These are phyloP conservation scores for Portunus trituberculatus DNA, from an alignment of 1,140 invertebrate species.

Conservation along the genomic window DNA sequence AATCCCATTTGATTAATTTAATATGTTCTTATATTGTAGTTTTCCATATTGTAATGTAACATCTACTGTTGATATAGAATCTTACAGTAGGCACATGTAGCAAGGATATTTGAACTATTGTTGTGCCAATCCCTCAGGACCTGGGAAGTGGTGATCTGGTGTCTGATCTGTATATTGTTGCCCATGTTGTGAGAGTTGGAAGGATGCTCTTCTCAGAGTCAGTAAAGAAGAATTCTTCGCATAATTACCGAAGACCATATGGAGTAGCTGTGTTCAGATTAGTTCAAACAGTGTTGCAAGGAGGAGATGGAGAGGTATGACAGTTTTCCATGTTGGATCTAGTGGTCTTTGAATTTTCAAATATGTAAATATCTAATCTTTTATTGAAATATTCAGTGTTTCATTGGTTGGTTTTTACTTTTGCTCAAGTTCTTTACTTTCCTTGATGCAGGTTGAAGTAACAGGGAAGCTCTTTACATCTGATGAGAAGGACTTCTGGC, in stretches of 20 bases:
- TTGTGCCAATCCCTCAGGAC: conserved; percentile 81
- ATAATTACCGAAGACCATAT: conserved; percentile 87
- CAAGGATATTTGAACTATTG: background rate
- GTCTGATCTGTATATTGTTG: conserved; percentile 91
- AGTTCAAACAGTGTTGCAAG: conserved; percentile 78
- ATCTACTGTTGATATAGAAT: no score
- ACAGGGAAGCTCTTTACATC: conserved; percentile 88
- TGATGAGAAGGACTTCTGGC: conserved; percentile 95
- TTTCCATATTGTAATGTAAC: no score
- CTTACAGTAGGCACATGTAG: background rate
- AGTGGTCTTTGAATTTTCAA: conserved; percentile 3
- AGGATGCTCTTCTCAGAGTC: conserved; percentile 91
- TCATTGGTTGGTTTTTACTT: background rate
- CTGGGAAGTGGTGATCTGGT: conserved; percentile 90
- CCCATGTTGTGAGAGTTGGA: conserved; percentile 93
- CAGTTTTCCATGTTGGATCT: background rate
- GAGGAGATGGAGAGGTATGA: conserved; percentile 79
- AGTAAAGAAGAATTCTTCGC: conserved; percentile 85
- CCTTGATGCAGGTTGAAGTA: conserved; percentile 74
- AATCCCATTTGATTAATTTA: background rate
- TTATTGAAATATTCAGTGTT: background rate
- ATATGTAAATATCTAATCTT: background rate
- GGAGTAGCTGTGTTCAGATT: conserved; percentile 89
- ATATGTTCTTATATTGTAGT: no score
- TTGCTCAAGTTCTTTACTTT: background rate